phyloP scores from a whole-genome alignment of 2,113 vertebrate species.

The Crotalus viridis region DNA sequence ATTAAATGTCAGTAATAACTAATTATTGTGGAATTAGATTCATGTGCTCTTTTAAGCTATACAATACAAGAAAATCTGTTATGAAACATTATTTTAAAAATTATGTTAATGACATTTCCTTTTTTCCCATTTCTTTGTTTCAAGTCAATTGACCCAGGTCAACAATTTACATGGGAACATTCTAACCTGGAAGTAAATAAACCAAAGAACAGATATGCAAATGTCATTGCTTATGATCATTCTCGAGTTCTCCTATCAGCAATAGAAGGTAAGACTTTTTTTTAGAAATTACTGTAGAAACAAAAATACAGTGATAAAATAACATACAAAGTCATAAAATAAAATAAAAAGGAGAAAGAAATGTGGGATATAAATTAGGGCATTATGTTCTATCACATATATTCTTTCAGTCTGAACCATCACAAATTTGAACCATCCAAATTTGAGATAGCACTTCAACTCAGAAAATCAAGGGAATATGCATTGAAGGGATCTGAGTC shows the following conservation, averaged over 20 bases:
- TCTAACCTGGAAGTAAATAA: constrained; percentile 99
- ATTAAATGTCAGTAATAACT: constrained; percentile 14
- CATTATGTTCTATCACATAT: neutral
- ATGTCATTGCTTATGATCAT: constrained; percentile 98
- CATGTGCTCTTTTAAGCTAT: neutral
- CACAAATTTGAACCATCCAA: neutral
- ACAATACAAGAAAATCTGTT: constrained; percentile 21
- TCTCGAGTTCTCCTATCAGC: constrained; percentile 92
- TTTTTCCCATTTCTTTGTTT: constrained; percentile 58
- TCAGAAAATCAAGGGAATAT: neutral
- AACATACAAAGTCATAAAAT: neutral
- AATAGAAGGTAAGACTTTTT: constrained; percentile 85
- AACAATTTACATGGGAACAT: constrained; percentile 98
- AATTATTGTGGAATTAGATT: neutral
- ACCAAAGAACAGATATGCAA: constrained; percentile 99
- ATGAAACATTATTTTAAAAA: neutral
- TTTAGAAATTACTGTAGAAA: neutral
- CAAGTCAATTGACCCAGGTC: constrained; percentile 95
- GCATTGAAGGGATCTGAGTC: neutral
- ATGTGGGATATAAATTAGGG: neutral
- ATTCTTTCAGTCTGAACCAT: neutral
- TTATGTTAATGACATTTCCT: neutral
- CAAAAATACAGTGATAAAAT: neutral
- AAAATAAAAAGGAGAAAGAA: neutral
- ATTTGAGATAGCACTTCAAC: neutral